Evolutionary conservation across 1,140 invertebrate species (phyloP), one percentile per base, ranked within the genome.

Genomic region (Heliconius hermathena): DNA sequence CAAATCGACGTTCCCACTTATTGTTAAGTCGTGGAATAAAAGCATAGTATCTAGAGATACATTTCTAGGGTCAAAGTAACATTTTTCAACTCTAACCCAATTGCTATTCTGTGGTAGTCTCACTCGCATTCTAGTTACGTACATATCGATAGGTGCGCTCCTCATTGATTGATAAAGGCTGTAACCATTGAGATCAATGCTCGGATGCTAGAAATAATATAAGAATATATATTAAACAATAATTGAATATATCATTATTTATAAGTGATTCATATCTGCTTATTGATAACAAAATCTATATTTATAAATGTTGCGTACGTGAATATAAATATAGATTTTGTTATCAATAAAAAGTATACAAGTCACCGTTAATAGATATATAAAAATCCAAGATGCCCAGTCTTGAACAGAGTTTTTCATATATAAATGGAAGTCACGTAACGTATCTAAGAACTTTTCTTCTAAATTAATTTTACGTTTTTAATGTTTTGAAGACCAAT

Each of bases 21-120:
- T 97, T 0, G 97, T 97, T 16, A 98, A 89, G 85, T 98, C 97
- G 79, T 97, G 97, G 88, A 98, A 97, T 3, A 97, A 94, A 0
- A 98, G 94, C 83, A 97, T 96, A 0, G 97, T 97, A 76, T 97
- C 96, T 1, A 98, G 90, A 8, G 96, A 97, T n/a, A 96, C 95
- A 80, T 97, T 97, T 74, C 95, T 94, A 1, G 97, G 97, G 86
- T 97, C 96, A 88, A 96, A 97, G 77, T 96, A 95, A 85, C 97
- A 98, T 85, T 96, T 96, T 82, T 97, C 97, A 0, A 97, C 96
- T 66, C 95, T 93, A 9, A 97, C 96, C 96, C 96, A 96, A 73
- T 96, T 95, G 66, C 92, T 94, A 76, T 95, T 96, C 83, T 95
- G 92, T 8, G 96, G 96, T 9, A 97, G 92, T 41, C 96, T 94